Evolutionary conservation across 2,797 vertebrate species (phyloP), one percentile per base, ranked within the genome.

Genomic region (Lepus townsendii): DNA sequence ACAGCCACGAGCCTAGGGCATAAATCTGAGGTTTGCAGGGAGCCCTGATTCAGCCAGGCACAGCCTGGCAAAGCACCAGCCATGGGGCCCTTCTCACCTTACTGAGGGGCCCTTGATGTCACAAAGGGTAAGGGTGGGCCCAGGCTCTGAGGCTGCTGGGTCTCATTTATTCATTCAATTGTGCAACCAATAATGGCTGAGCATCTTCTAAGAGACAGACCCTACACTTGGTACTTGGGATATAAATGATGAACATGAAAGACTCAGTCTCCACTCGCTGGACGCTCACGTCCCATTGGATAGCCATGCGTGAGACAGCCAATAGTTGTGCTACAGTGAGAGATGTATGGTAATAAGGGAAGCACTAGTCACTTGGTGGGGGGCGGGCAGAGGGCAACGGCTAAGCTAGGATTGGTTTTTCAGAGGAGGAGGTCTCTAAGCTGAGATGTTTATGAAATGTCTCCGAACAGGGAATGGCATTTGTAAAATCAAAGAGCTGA

Each of bases 21-120:
- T 96, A 95, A 96, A 97, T 96, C 76, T 63, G 72, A 88, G 63
- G 77, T 32, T 89, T 38, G 24, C 6, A 0, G 68, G 35, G 52
- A 69, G 24, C 77, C 75, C 82, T 24, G 65, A 76, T 82, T 83
- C 11, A 4, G 50, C 71, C 65, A 71, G 76, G 88, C 78, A 86
- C 50, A 83, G 38, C 10, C 82, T 76, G 87, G 73, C 73, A 83
- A 5, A 3, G 8, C 27, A 54, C 9, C 68, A 90, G 26, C 20
- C 52, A n/a, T 5, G 60, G 27, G 52, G 17, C 54, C 60, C 73
- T 79, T 68, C 38, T 82, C 57, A 52, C 10, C 42, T 65, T 63
- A 32, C 19, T 50, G n/a, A 16, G 16, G 42, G 60, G 12, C 82
- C 42, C 80, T 68, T 38, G 30, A 19, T 7, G 10, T 27, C 30